phyloP scores from a whole-genome alignment of 2,113 vertebrate species.

The Aleadryas rufinucha region DNA sequence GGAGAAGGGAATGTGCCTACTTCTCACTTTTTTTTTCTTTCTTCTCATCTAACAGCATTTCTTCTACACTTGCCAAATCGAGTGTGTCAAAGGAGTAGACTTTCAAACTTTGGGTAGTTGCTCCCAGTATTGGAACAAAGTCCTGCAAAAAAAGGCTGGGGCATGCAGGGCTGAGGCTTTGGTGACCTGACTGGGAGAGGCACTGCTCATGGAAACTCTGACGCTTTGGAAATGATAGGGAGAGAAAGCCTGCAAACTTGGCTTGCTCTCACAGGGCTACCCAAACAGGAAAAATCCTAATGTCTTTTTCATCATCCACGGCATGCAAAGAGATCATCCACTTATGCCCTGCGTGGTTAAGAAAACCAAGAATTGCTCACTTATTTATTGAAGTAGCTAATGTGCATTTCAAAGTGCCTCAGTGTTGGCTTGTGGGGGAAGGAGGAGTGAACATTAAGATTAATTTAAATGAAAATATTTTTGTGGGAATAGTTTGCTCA shows the following conservation, averaged over 20 bases:
- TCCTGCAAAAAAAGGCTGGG: background rate
- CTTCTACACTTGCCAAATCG: background rate
- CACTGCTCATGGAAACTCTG: conserved; percentile 26
- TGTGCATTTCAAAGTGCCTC: background rate
- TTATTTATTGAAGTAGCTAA: conserved; percentile 24
- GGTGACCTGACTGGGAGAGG: background rate
- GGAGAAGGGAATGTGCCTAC: conserved; percentile 50
- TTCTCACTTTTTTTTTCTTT: background rate
- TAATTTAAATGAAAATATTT: conserved; percentile 19
- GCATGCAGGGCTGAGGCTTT: background rate
- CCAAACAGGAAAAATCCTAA: conserved; percentile 34
- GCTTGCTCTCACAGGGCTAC: background rate
- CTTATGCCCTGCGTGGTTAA: background rate
- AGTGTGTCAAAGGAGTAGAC: background rate
- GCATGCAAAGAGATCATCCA: background rate
- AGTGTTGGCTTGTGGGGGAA: background rate
- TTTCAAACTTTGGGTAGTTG: background rate
- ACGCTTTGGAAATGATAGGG: background rate
- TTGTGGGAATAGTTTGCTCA: background rate
- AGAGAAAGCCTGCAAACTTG: background rate
- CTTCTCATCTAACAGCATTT: background rate
- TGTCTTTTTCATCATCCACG: background rate
- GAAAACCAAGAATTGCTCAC: conserved; percentile 28
- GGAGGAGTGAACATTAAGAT: background rate
- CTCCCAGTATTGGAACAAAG: background rate